These are phyloP conservation scores for Eupithecia insigniata DNA, from an alignment of 2,888 invertebrate genomes.

Conservation along the genomic window DNA sequence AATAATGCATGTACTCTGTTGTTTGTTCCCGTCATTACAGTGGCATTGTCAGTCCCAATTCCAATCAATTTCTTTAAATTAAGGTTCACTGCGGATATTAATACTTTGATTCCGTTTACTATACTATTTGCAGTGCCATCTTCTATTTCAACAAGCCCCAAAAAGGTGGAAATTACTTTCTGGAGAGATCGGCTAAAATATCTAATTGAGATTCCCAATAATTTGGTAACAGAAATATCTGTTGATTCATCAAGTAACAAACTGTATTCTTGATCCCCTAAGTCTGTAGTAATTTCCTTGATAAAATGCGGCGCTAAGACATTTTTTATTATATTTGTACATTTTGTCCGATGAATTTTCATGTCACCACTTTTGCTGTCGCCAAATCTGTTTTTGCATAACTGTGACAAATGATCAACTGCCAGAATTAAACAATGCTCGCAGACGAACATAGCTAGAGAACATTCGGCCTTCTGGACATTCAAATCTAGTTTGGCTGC, in stretches of 20 bases:
- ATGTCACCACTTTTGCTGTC: slow-evolving; percentile 32
- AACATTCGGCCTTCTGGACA: no score
- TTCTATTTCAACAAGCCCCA: slow-evolving; percentile 12
- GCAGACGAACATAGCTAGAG: no score
- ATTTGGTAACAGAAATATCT: slow-evolving; percentile 31
- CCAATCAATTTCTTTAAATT: slow-evolving; percentile 37
- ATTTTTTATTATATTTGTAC: no score
- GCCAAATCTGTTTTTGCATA: slow-evolving; percentile 20
- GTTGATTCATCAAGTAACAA: slow-evolving; percentile 35
- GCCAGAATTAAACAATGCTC: background rate
- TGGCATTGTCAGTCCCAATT: slow-evolving; percentile 54
- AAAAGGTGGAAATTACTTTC: slow-evolving; percentile 17
- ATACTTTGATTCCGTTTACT: slow-evolving; percentile 16
- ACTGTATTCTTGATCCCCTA: slow-evolving; percentile 25
- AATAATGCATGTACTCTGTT: slow-evolving; percentile 49
- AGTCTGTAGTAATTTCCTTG: slow-evolving; percentile 12
- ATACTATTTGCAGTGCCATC: slow-evolving; percentile 24
- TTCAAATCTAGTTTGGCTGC: no score
- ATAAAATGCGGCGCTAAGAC: slow-evolving; percentile 11
- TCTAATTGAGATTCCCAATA: slow-evolving; percentile 31
- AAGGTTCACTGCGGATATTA: background rate
- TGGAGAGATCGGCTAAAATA: slow-evolving; percentile 29
- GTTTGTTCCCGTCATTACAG: slow-evolving; percentile 52
- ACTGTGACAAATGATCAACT: slow-evolving; percentile 28
- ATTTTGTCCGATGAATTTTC: slow-evolving; percentile 24